Conservation (phyloP, 2,113 vertebrate genomes). For the Gyps fulvus region DNA sequence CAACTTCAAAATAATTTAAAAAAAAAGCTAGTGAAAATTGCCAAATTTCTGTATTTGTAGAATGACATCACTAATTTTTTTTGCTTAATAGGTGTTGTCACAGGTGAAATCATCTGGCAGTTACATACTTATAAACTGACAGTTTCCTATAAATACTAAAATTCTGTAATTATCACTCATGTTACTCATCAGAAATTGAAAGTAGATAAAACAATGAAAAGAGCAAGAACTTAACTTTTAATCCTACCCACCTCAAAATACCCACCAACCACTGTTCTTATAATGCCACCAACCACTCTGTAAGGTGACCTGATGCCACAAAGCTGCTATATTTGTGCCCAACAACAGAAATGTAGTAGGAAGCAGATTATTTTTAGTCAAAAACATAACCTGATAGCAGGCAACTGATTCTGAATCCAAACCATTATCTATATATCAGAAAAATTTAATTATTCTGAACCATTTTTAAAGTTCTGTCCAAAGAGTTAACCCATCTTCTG, state of each 20-base stretch:
- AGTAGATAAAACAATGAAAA: neutral
- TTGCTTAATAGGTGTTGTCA: neutral
- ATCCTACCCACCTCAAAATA: neutral
- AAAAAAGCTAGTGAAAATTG: neutral
- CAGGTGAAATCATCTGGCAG: neutral
- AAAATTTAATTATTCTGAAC: neutral
- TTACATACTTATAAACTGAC: neutral
- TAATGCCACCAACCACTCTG: neutral
- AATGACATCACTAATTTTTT: neutral
- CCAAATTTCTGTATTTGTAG: neutral
- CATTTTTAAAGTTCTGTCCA: neutral
- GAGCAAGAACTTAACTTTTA: neutral
- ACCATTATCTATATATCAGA: neutral
- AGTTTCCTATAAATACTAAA: conserved; percentile 3
- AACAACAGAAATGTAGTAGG: neutral
- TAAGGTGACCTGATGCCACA: neutral
- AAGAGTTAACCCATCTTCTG: neutral
- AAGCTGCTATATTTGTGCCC: neutral
- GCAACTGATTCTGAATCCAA: neutral
- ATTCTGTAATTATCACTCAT: neutral
- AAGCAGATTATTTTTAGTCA: neutral
- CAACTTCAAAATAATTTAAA: neutral
- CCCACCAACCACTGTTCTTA: neutral
- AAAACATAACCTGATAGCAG: neutral
- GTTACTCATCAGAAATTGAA: neutral